Evolutionary conservation across 2,797 vertebrate genomes (phyloP), one percentile per base, ranked within the genome.

Genomic region (Malacoctenus gilli): DNA sequence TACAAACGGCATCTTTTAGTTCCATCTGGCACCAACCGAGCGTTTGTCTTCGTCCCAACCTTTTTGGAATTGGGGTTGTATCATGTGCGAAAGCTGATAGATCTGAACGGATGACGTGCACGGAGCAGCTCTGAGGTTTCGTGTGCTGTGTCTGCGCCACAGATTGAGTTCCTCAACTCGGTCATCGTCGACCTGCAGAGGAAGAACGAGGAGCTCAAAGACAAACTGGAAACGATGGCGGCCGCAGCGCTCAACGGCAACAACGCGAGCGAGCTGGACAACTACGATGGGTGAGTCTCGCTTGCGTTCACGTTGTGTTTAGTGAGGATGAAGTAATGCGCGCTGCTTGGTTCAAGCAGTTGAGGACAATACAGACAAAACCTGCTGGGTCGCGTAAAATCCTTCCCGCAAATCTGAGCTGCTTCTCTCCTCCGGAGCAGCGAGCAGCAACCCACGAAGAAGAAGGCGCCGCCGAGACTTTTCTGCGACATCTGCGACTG

Each of bases 401-500:
- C n/a, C n/a, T n/a, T n/a, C n/a, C n/a, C n/a, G n/a, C n/a, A n/a
- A n/a, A 28, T 28, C 9, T 28, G 9, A 28, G 9, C 25, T 1
- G 25, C 6, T 28, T 28, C 9, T 49, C 38, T 51, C 31, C 2
- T 44, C 4, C 49, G 3, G 42, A 87, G 89, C 56, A 43, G 83
- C 31, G 43, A 58, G 3, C 74, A 94, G 72, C 89, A 89, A 9
- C 87, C 89, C 8, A 64, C 82, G 9, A 98, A 95, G 88, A 98
- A 96, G 91, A 97, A 96, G 49, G 75, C 41, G 4, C 92, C 92
- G 1, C 97, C 96, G 0, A 93, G 96, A 23, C 91, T 97, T 25
- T 99, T 98, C 92, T 99, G 97, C 4, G 97, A 98, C 84, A 98
- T 98, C 72, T 99, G 97, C 4, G 97, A 98, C 88, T 95, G 95